Base-by-base conservation (phyloP, 37 sponge, comb jelly and placozoan species). In the Cliona cf. orientalis region DNA sequence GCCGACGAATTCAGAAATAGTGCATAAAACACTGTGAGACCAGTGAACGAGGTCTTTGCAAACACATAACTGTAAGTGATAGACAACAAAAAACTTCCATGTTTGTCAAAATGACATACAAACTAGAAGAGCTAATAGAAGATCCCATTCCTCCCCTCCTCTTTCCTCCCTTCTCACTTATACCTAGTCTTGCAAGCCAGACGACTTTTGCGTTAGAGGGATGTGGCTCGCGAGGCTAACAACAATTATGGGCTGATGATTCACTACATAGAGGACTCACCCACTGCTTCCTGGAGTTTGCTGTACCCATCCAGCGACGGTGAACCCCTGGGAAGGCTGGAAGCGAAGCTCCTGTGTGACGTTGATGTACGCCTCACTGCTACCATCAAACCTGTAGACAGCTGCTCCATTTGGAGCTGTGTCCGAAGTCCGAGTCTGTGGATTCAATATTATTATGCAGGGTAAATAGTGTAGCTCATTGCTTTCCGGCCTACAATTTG, bases 1-100 rank as follows among this genome's bases (percentile, higher is more conserved):
- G 45, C 55, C 32, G 37, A 28, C 0, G 75, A 83, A 66, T 88
- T 75, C 33, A 83, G 42, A 41, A 42, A 78, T 2, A 92, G 53
- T 9, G 79, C 89, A 41, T 69, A 72, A 62, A 80, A 87, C 9
- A 42, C 59, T 35, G 87, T 84, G 25, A 66, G 59, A 1, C 89
- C 93, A 42, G 66, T 67, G 4, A 57, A 19, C 3, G 83, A 69
- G 33, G 93, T 67, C 81, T 92, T 92, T n/a, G 93, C 93, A 61
- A 88, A 62, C 35, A 92, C 5, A 61, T 86, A 91, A 21, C 92
- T 87, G 43, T 36, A 28, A n/a, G 38, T n/a, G n/a, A n/a, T n/a
- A n/a, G n/a, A n/a, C n/a, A n/a, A n/a, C n/a, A 41, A 49, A 3
- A 38, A 56, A 49, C 11, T 49, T 19, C 17, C 11, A 19, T 49